Evolutionary conservation across 2,888 invertebrate species (phyloP).

Genomic region (Dicyrtoma fusca): DNA sequence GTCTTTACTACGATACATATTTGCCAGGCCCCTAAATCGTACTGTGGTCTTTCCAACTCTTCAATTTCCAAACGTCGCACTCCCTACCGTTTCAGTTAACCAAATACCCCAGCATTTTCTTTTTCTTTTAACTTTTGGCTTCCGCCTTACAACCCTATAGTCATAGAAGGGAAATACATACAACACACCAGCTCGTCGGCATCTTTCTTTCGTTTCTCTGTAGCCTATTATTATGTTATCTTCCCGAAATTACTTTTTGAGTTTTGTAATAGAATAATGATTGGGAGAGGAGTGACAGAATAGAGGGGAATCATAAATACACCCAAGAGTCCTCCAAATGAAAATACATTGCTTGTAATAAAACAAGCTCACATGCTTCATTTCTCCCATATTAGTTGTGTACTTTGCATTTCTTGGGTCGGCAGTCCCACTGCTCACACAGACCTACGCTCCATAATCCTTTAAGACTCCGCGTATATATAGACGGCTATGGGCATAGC

Average conservation of each 20-base stretch:
- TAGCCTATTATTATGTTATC: constrained; percentile 32
- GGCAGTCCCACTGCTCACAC: too few relatives aligned
- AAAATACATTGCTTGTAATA: neutral
- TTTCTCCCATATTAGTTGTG: constrained; percentile 17
- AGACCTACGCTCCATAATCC: too few relatives aligned
- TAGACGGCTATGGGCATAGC: too few relatives aligned
- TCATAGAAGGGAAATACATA: neutral
- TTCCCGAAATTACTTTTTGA: constrained; percentile 32
- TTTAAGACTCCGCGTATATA: too few relatives aligned
- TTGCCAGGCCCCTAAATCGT: too few relatives aligned
- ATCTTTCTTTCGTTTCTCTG: neutral
- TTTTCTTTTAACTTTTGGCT: too few relatives aligned
- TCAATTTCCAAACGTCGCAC: neutral
- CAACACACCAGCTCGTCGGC: neutral
- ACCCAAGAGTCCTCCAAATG: constrained; percentile 16
- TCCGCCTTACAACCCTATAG: neutral
- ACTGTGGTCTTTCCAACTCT: neutral
- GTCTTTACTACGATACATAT: too few relatives aligned
- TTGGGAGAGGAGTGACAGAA: constrained; percentile 2
- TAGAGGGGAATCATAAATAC: constrained; percentile 30
- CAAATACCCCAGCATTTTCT: too few relatives aligned
- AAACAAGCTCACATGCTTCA: neutral
- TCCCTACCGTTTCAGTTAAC: too few relatives aligned
- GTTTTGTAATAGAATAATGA: constrained; percentile 35
- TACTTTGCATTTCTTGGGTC: neutral